Percentiles rank a stretch among this genome's conserved stretches.
These are phyloP conservation scores for Potamarius usumacintae DNA, from an alignment of 2,113 vertebrate genomes.

Conservation along the genomic window DNA sequence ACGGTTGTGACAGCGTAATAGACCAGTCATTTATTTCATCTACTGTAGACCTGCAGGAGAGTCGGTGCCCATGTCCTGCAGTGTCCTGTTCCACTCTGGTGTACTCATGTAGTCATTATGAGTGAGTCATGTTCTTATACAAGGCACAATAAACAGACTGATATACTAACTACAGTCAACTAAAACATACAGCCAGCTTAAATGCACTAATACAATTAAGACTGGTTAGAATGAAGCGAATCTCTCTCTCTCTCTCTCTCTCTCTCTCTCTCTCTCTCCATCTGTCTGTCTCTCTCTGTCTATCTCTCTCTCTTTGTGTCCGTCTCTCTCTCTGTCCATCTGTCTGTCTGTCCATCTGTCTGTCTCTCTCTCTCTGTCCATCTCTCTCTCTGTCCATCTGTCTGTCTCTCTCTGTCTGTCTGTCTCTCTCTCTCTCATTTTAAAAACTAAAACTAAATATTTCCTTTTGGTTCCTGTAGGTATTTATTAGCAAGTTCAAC, in stretches of 20 bases:
- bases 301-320: too few relatives aligned
- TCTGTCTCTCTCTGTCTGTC: not conserved
- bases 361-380: too few relatives aligned
- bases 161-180: not conserved
- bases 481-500: not conserved
- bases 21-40: not conserved
- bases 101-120: not conserved
- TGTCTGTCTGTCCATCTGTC: too few relatives aligned
- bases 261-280: not conserved
- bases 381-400: not conserved
- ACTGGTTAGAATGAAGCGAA: not conserved
- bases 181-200: not conserved
- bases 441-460: not conserved
- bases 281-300: not conserved
- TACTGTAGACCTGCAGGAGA: not conserved
- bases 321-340: too few relatives aligned
- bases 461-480: not conserved
- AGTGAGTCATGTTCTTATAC: not conserved
- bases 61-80: not conserved
- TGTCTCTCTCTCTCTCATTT: not conserved
- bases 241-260: not conserved
- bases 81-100: not conserved
- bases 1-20: not conserved
- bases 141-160: not conserved
- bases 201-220: not conserved